Evolutionary conservation across 1,140 invertebrate genomes (phyloP), one percentile per base, ranked within the genome.

Genomic region (Drosophila triauraria): DNA sequence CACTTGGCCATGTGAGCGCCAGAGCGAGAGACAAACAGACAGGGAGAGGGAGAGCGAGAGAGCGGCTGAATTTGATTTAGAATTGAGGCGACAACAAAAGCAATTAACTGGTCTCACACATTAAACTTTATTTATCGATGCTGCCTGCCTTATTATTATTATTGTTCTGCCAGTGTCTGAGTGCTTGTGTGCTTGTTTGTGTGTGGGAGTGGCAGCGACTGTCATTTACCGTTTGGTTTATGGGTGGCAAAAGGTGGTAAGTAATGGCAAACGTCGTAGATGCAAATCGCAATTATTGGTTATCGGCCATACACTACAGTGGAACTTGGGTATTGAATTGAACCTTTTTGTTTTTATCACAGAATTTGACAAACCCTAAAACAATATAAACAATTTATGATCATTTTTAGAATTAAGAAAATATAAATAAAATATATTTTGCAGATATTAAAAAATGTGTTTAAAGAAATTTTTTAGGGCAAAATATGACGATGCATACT

Each of bases 61-160:
- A 84, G 57, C 51, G 13, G 47, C 47, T 59, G 56, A 77, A 84
- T 88, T 64, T 71, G 65, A 87, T 80, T 84, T 84, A 57, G 75
- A 84, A 78, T 56, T 74, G 53, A 80, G 64, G 65, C 71, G 80
- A 76, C 79, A 83, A 84, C 72, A 87, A 84, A 84, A 80, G 80
- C 85, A 87, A 87, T 87, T 87, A 87, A 77, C 78, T 78, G 60
- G 79, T 53, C 53, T 56, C 64, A 67, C 80, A 81, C 72, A 87
- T 83, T 83, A 75, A 80, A 80, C 63, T 59, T 78, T 90, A 90
- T 90, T 87, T 87, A 90, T 87, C 76, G 84, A 77, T 75, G 84
- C 77, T 78, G 62, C 67, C 69, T 75, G 62, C 60, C 53, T 76
- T 80, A 59, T 78, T 65, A 50, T 60, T 44, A 56, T 56, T 56